phyloP scores from a whole-genome alignment of 2,113 vertebrate genomes.

The Paraplagusia blochii region DNA sequence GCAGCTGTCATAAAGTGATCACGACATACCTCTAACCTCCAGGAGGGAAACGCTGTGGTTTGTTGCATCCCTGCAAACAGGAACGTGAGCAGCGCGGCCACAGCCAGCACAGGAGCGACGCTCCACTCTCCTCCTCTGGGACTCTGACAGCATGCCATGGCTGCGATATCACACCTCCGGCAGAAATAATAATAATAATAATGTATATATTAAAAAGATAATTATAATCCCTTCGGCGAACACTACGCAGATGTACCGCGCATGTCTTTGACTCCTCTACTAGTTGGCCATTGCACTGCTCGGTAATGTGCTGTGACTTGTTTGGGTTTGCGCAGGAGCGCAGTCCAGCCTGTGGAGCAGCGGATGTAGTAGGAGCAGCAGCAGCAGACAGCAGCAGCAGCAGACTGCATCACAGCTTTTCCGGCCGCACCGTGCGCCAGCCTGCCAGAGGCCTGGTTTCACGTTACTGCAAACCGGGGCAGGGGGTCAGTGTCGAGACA shows the following conservation, averaged over 20 bases:
- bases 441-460: constrained; percentile 64
- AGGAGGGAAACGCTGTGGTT: constrained; percentile 67
- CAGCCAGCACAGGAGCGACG: constrained; percentile 56
- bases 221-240: constrained; percentile 38
- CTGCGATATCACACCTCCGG: constrained; percentile 55
- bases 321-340: constrained; percentile 20
- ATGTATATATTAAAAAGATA: background rate
- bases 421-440: constrained; percentile 42
- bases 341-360: constrained; percentile 48
- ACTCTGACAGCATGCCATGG: constrained; percentile 59
- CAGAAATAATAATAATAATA: background rate
- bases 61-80: constrained; percentile 68
- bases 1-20: constrained; percentile 4
- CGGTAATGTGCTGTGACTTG: constrained; percentile 4
- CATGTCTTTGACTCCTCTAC: constrained; percentile 25
- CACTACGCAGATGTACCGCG: constrained; percentile 45
- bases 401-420: constrained; percentile 32
- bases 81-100: constrained; percentile 60
- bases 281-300: constrained; percentile 48
- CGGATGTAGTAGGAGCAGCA: constrained; percentile 15
- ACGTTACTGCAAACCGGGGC: constrained; percentile 70
- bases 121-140: constrained; percentile 29
- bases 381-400: constrained; percentile 52
- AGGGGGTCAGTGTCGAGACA: constrained; percentile 68
- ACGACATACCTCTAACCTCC: constrained; percentile 76